Percentiles rank a stretch among this genome's conserved stretches.
phyloP scores from a whole-genome alignment of 2,113 vertebrate species.

The Sapajus apella region DNA sequence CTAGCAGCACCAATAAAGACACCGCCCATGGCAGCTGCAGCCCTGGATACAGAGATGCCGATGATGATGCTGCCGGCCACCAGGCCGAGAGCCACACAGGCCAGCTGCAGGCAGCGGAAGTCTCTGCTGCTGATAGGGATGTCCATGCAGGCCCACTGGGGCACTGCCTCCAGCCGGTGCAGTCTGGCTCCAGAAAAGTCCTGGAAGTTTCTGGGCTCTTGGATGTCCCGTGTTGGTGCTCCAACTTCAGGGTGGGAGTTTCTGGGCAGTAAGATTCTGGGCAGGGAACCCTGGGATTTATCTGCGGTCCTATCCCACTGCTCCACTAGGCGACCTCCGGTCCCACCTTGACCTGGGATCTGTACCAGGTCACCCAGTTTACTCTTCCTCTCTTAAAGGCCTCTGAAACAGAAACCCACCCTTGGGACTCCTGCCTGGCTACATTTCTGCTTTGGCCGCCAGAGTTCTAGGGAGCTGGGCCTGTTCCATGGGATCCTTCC shows the following conservation, averaged over 20 bases:
- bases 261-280: not conserved
- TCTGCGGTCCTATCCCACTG: not conserved
- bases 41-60: conserved; percentile 88
- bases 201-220: not conserved
- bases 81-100: conserved; percentile 87
- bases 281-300: not conserved
- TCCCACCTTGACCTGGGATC: not conserved
- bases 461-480: not conserved
- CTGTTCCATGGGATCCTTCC: not conserved
- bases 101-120: conserved; percentile 90
- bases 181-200: not conserved
- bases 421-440: not conserved
- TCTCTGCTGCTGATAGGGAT: conserved; percentile 87
- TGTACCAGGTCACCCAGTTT: not conserved
- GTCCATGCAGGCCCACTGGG: conserved; percentile 80
- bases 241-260: conserved; percentile 2
- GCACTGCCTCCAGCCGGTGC: not conserved
- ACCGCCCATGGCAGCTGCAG: conserved; percentile 90
- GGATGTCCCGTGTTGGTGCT: not conserved
- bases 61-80: conserved; percentile 92
- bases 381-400: not conserved
- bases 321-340: not conserved
- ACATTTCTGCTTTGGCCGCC: not conserved
- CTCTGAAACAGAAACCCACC: not conserved
- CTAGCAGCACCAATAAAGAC: conserved; percentile 90